Evolutionary conservation across 2,113 vertebrate species (phyloP).

Genomic region (Tylochromis polylepis): DNA sequence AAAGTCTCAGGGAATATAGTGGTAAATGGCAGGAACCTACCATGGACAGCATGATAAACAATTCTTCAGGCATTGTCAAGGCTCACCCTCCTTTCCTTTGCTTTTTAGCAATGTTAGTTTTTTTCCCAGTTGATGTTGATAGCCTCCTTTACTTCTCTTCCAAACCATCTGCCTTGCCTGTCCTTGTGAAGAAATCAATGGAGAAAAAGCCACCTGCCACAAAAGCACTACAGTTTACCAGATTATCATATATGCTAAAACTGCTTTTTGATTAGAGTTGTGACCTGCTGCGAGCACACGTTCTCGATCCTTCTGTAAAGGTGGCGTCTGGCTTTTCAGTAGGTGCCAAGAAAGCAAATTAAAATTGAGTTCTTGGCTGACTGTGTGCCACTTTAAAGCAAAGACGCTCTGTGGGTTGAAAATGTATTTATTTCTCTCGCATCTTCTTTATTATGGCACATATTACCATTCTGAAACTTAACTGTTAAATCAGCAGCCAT

Average conservation of each 20-base stretch:
- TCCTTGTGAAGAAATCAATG: neutral
- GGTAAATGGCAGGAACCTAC: neutral
- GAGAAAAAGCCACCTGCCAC: neutral
- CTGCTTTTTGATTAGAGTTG: neutral
- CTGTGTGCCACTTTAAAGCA: conserved; percentile 9
- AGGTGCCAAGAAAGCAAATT: conserved; percentile 6
- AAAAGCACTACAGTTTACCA: neutral
- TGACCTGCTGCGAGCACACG: neutral
- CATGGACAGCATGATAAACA: neutral
- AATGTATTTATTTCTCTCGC: conserved; percentile 7
- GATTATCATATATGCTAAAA: neutral
- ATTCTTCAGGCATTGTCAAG: neutral
- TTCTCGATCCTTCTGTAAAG: neutral
- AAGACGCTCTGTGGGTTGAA: conserved; percentile 17
- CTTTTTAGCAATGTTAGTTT: neutral
- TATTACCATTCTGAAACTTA: conserved; percentile 22
- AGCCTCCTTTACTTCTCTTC: neutral
- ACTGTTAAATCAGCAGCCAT: conserved; percentile 15
- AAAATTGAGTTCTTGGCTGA: conserved; percentile 2
- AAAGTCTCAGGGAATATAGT: neutral
- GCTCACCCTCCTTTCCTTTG: neutral
- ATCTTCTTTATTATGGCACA: conserved; percentile 14
- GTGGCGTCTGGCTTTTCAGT: conserved; percentile 1
- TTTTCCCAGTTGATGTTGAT: neutral
- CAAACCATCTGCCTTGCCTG: conserved; percentile 7